Percentiles rank a stretch among this genome's conserved stretches.
Evolutionary conservation across 2,797 vertebrate genomes (phyloP).

Genomic region (Pogoniulus pusillus): DNA sequence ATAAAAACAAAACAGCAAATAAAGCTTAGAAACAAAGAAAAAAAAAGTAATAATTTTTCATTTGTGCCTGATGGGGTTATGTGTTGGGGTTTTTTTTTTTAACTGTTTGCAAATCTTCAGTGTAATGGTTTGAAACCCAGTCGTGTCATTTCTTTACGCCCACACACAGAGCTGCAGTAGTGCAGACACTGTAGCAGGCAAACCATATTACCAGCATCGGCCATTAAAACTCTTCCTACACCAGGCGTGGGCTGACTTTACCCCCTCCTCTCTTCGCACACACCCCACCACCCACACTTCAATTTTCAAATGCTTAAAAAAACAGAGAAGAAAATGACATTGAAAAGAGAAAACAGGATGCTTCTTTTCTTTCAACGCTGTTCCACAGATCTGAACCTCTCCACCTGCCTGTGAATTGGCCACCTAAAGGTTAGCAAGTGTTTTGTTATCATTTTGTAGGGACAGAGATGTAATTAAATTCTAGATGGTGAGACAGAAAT

Average conservation of each 20-base stretch:
- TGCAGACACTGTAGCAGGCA: slow-evolving; percentile 75
- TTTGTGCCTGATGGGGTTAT: slow-evolving; percentile 62
- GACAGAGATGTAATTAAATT: slow-evolving; percentile 57
- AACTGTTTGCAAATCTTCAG: slow-evolving; percentile 82
- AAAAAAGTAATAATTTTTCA: slow-evolving; percentile 58
- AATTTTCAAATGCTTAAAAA: slow-evolving; percentile 49
- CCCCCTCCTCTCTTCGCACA: slow-evolving; percentile 53
- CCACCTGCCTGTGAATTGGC: slow-evolving; percentile 74
- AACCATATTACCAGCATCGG: slow-evolving; percentile 74
- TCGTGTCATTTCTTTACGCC: slow-evolving; percentile 81
- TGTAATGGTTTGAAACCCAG: slow-evolving; percentile 83
- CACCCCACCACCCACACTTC: slow-evolving; percentile 69
- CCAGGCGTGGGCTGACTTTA: slow-evolving; percentile 70
- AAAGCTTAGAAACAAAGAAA: not conserved
- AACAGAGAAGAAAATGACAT: slow-evolving; percentile 51
- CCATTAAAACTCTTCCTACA: slow-evolving; percentile 79
- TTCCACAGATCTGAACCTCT: slow-evolving; percentile 67
- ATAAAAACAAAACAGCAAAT: not conserved
- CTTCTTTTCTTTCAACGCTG: slow-evolving; percentile 72
- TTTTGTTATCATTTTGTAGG: slow-evolving; percentile 71
- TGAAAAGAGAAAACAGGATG: slow-evolving; percentile 67
- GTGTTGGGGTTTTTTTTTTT: slow-evolving; percentile 40
- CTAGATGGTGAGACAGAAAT: slow-evolving; percentile 20
- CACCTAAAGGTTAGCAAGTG: slow-evolving; percentile 80
- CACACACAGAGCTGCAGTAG: slow-evolving; percentile 81